These are phyloP conservation scores for Aptenodytes patagonicus DNA, from an alignment of 2,113 vertebrate genomes.

Conservation along the genomic window DNA sequence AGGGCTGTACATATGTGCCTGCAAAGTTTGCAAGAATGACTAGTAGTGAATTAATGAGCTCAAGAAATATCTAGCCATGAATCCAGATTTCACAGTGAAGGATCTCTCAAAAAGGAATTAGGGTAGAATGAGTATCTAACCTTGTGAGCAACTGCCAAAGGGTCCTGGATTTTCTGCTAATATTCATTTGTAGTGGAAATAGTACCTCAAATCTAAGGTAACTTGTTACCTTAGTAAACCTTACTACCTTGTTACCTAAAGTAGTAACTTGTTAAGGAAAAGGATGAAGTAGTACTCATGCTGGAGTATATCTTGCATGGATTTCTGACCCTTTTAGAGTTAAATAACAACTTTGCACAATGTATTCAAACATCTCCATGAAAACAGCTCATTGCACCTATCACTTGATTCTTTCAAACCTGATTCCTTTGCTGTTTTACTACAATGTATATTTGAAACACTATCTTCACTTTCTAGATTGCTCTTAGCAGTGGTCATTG, in stretches of 20 bases:
- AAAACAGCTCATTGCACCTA: not conserved
- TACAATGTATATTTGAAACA: not conserved
- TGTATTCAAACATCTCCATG: not conserved
- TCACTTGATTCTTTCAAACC: not conserved
- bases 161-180: not conserved
- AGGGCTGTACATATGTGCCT: rapidly evolving
- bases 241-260: too few relatives aligned
- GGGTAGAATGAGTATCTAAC: not conserved
- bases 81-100: not conserved
- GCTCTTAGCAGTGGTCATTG: not conserved
- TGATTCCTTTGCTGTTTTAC: not conserved
- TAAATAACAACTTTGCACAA: not conserved
- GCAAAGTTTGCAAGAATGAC: not conserved
- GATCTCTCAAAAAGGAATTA: not conserved
- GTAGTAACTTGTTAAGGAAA: not conserved
- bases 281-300: not conserved
- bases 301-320: not conserved
- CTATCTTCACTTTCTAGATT: not conserved
- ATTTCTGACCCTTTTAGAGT: not conserved
- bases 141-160: not conserved
- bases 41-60: not conserved
- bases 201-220: not conserved
- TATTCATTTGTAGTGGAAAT: not conserved
- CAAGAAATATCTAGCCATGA: not conserved
- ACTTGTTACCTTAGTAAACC: too few relatives aligned